phyloP scores from a whole-genome alignment of 1,140 invertebrate species.

The Macrobrachium nipponense region DNA sequence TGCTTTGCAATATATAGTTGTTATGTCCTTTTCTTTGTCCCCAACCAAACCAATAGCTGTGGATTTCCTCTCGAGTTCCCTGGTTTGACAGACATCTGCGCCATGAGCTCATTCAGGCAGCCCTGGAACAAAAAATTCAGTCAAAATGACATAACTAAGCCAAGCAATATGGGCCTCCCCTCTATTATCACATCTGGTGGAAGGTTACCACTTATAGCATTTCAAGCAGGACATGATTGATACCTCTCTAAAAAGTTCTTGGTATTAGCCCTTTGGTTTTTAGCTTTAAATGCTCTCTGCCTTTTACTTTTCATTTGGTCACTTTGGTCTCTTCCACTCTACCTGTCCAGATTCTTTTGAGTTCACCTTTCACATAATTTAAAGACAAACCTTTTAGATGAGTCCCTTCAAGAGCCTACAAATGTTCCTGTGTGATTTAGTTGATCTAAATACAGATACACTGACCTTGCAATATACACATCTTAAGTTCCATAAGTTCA shows the following conservation, averaged over 20 bases:
- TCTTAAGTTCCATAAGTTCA: too few species aligned
- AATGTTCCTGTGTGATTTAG: too few species aligned
- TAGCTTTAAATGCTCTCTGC: too few species aligned
- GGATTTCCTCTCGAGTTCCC: constrained; percentile 19
- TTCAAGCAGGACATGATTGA: too few species aligned
- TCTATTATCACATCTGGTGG: too few species aligned
- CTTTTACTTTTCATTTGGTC: background rate
- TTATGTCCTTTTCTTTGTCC: constrained; percentile 39
- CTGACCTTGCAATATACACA: too few species aligned
- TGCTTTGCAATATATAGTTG: constrained; percentile 45
- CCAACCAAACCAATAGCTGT: constrained; percentile 40
- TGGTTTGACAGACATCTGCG: constrained; percentile 52
- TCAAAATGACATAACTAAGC: background rate
- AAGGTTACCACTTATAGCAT: too few species aligned
- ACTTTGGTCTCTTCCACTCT: background rate
- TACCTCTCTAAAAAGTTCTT: background rate
- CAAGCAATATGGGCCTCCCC: background rate
- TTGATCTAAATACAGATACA: too few species aligned
- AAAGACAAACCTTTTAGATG: too few species aligned
- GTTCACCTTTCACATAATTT: too few species aligned
- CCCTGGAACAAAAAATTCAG: constrained; percentile 10
- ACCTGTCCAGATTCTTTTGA: too few species aligned
- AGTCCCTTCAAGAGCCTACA: too few species aligned
- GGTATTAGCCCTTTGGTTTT: background rate
- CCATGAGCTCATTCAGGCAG: constrained; percentile 54